Base-by-base conservation (phyloP, 2,797 vertebrate species). In the Danio choprae region DNA sequence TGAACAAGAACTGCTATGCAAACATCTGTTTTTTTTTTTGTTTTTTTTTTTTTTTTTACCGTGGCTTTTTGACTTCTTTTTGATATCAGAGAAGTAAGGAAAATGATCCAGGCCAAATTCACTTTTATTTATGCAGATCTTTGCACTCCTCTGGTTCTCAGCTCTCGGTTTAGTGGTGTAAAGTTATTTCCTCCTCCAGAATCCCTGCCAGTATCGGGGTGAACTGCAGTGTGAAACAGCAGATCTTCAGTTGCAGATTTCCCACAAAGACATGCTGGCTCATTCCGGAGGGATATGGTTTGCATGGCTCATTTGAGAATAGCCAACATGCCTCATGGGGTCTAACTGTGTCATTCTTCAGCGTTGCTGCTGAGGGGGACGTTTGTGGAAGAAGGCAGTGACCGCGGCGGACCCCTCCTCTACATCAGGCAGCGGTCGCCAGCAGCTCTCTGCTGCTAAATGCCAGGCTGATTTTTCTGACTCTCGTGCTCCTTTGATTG, bases 301-400 rank as follows among this genome's bases (percentile, higher is more conserved):
- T 77, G 86, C 83, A 87, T 78, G 84, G 84, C 91, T 94, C 92
- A 91, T 92, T 92, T 92, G 81, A 90, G 88, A 88, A 89, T 89
- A 90, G 85, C 89, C 87, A 88, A 86, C 88, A 84, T 87, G 84
- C 87, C 86, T 91, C 87, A 82, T 74, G 82, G 87, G 88, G 86
- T 83, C 83, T 70, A 62, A 77, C 56, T 58, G 46, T 86, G 84
- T 84, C 84, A 74, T 79, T 77, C 70, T 64, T 81, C 75, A 55
- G 81, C 79, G 44, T 76, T 67, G 84, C 83, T 85, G 86, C 88
- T 85, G 56, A 85, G 68, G 87, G 86, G 83, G 85, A 86, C 81
- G 7, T 89, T 91, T 89, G 87, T 83, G 81, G 88, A 88, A 84
- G 73, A 87, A 90, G 86, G 87, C 81, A 79, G 59, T 81, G 77